Conservation (phyloP, 2,797 vertebrate genomes). For the Diceros bicornis region DNA sequence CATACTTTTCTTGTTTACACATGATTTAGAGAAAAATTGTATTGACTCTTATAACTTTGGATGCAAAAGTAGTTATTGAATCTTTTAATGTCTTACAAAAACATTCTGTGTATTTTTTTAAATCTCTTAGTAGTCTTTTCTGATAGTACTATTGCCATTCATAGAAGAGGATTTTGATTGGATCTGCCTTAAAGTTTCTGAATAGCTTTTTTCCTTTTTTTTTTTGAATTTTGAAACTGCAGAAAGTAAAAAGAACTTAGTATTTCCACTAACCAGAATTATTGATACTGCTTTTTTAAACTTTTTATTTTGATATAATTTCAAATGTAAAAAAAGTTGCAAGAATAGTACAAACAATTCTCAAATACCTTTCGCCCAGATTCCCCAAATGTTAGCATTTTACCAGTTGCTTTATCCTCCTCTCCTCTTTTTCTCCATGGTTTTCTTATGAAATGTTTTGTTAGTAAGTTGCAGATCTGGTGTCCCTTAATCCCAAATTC, state of each 20-base stretch:
- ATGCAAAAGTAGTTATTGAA: background rate
- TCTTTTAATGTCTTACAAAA: background rate
- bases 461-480: background rate
- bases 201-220: background rate
- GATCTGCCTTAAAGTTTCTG: background rate
- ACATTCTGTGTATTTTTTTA: constrained; percentile 15
- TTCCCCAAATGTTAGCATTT: constrained; percentile 52
- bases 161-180: background rate
- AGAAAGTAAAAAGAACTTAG: background rate
- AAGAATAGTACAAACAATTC: constrained; percentile 39
- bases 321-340: background rate
- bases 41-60: constrained; percentile 21
- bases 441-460: constrained; percentile 70
- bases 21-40: background rate
- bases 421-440: background rate
- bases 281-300: background rate
- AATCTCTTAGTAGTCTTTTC: background rate
- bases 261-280: background rate
- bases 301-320: constrained; percentile 32
- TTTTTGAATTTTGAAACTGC: background rate
- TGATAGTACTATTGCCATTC: background rate
- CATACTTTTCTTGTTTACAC: constrained; percentile 46
- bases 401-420: constrained; percentile 14
- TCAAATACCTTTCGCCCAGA: background rate
- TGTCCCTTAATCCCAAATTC: background rate